Percentiles rank a stretch among this genome's conserved stretches.
Conservation (phyloP, 2,113 vertebrate genomes). For the Rhabdornis inornatus region DNA sequence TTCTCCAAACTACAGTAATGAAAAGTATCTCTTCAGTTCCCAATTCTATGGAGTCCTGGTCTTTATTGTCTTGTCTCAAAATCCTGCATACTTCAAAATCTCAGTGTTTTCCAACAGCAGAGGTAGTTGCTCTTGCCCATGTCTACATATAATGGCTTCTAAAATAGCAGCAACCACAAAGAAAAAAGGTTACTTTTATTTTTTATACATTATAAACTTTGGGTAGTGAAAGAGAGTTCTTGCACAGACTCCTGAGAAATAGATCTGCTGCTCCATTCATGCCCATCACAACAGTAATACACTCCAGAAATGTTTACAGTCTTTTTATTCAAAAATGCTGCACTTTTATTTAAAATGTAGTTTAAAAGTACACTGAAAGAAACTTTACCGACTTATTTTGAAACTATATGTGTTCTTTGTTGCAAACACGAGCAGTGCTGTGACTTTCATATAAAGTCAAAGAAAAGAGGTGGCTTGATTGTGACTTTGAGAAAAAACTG, state of each 20-base stretch:
- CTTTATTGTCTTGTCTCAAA: background rate
- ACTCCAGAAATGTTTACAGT: background rate
- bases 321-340: background rate
- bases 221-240: background rate
- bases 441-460: background rate
- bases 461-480: background rate
- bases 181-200: background rate
- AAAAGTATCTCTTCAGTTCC: background rate
- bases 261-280: background rate
- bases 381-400: background rate
- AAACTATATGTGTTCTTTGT: fast-evolving
- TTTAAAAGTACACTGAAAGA: background rate
- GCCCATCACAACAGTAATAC: background rate
- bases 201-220: background rate
- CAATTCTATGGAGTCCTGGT: background rate
- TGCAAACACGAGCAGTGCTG: background rate
- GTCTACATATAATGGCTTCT: background rate
- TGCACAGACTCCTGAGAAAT: background rate
- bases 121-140: background rate
- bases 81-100: background rate
- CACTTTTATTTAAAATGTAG: background rate
- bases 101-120: background rate
- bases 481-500: background rate
- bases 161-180: background rate
- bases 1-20: background rate